Base-by-base conservation (phyloP, 2,888 invertebrate species). In the Clanis bilineata region DNA sequence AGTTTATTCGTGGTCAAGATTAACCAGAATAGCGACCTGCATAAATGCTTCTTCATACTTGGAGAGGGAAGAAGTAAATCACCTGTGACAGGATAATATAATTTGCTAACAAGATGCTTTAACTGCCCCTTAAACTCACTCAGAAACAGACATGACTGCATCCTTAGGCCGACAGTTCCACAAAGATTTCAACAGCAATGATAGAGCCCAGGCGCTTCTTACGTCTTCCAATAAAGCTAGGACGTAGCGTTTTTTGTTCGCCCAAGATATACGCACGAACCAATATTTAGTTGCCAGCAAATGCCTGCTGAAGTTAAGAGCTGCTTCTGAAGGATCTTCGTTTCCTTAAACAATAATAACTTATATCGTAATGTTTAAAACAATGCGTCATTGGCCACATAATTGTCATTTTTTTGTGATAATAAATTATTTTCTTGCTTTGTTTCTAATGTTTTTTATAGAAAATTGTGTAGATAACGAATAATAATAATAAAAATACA, bases 151-250 rank as follows among this genome's bases (percentile, higher is more conserved):
- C 23, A 82, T 60, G 0, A 90, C 79, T 10, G 89, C 82, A 66
- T 91, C 91, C 63, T 90, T 91, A 1, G 85, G 83, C 0, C 84
- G 78, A 62, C 86, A 87, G 61, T 85, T 90, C 91, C 91, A 91
- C 57, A 89, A 79, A 1, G 86, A 84, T 59, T 90, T 90, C n/a
- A 91, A 72, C 0, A 91, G 66, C n/a, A 87, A 64, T 0, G 89
- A 88, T 0, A 91, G 64, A 0, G 88, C 66, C 86, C 86, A 88
- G 0, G 80, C 82, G 57, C 85, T 87, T 0, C 71, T 69, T 0
- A 89, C 73, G 15, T 86, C 84, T 21, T 82, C 73, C 32, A 91
- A 57, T 15, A 91, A 68, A 1, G 80, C 77, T 2, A 88, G 55
- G 1, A 88, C 28, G 62, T 82, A 90, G 4, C 74, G 71, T 61